Percentiles rank a stretch among this genome's conserved stretches.
Conservation (phyloP, 1,140 invertebrate genomes). For the Drosophila sp. region DNA sequence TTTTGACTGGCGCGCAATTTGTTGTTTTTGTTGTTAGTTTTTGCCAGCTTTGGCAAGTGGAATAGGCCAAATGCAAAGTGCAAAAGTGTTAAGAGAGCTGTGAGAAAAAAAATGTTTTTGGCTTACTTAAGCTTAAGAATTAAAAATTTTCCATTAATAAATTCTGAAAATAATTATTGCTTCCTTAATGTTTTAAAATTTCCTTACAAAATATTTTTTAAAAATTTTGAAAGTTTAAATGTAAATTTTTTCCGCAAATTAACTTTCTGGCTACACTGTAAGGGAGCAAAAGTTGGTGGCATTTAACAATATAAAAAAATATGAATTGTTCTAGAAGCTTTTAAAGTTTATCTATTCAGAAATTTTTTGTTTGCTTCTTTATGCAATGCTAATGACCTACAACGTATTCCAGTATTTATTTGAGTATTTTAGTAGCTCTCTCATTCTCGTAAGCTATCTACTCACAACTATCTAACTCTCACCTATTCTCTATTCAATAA, state of each 20-base stretch:
- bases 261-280: too few species aligned
- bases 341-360: conserved; percentile 38
- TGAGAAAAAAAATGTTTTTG: too few species aligned
- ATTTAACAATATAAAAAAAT: conserved; percentile 10
- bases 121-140: too few species aligned
- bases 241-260: too few species aligned
- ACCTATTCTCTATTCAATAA: conserved; percentile 40
- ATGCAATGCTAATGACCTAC: conserved; percentile 54
- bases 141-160: too few species aligned
- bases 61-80: conserved; percentile 56
- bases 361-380: conserved; percentile 41
- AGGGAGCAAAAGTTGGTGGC: background rate
- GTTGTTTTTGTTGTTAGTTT: conserved; percentile 38
- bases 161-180: too few species aligned
- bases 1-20: conserved; percentile 43
- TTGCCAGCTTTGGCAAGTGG: conserved; percentile 42
- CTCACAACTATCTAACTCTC: conserved; percentile 8
- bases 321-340: conserved; percentile 23
- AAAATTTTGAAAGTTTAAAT: too few species aligned
- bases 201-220: too few species aligned
- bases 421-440: background rate
- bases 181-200: too few species aligned
- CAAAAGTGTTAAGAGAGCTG: conserved; percentile 23
- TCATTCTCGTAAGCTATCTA: background rate
- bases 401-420: conserved; percentile 42